These are phyloP conservation scores for Hippoglossus hippoglossus DNA, from an alignment of 2,797 vertebrate species.

Conservation along the genomic window DNA sequence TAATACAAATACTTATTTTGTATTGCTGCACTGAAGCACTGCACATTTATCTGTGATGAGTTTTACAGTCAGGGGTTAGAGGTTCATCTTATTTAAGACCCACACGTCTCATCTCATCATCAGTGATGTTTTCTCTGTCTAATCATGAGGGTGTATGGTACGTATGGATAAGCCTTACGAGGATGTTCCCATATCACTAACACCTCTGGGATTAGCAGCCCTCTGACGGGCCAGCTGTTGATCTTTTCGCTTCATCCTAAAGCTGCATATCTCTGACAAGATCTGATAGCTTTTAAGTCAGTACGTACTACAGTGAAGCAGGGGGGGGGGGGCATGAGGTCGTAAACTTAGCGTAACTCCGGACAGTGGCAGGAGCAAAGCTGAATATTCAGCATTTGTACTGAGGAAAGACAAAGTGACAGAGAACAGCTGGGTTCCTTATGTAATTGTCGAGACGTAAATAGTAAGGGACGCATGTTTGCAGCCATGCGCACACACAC, in stretches of 20 bases:
- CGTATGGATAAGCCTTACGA: slow-evolving; percentile 51
- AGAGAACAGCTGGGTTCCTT: slow-evolving; percentile 59
- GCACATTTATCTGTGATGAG: slow-evolving; percentile 22
- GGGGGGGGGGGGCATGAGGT: not conserved
- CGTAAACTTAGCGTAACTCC: slow-evolving; percentile 4
- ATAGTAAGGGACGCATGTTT: slow-evolving; percentile 30
- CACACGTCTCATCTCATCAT: slow-evolving; percentile 31
- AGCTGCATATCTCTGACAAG: slow-evolving; percentile 37
- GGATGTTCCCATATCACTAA: slow-evolving; percentile 70
- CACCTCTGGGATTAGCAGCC: slow-evolving; percentile 68
- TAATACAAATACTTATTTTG: not conserved
- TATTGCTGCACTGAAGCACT: slow-evolving; percentile 2
- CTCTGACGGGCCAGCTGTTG: slow-evolving; percentile 69
- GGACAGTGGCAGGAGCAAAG: slow-evolving; percentile 15
- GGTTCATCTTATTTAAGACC: slow-evolving; percentile 34
- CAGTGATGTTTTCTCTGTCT: slow-evolving; percentile 29
- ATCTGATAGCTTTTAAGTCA: slow-evolving; percentile 48
- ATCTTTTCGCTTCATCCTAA: slow-evolving; percentile 59
- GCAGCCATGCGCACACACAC: not conserved
- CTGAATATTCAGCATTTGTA: slow-evolving; percentile 24
- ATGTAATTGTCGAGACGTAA: slow-evolving; percentile 50
- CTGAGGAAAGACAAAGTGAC: slow-evolving; percentile 19
- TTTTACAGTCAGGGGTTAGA: slow-evolving; percentile 17
- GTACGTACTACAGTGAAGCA: not conserved
- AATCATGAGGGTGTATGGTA: slow-evolving; percentile 47